Evolutionary conservation across 2,113 vertebrate genomes (phyloP).

Genomic region (Poeciliopsis prolifica): DNA sequence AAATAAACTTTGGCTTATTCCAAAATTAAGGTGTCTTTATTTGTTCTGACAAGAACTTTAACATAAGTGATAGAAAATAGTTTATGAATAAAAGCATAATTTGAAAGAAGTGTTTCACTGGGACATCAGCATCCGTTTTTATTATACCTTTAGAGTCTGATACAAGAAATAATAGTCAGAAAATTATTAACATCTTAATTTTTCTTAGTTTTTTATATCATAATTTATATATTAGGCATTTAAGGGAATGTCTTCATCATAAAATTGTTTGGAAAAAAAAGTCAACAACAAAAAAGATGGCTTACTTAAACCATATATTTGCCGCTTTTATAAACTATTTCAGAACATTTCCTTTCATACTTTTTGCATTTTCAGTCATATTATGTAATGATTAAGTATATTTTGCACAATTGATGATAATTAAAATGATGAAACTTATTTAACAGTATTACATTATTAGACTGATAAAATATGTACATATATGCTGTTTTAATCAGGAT

Average conservation of each 20-base stretch:
- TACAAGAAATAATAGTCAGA: too few relatives aligned
- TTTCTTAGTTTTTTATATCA: neutral
- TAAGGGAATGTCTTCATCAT: too few relatives aligned
- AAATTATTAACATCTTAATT: neutral
- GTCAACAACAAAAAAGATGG: neutral
- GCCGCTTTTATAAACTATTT: neutral
- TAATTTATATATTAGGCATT: neutral
- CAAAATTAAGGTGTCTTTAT: neutral
- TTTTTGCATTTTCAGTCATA: neutral
- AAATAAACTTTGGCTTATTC: slow-evolving; percentile 73
- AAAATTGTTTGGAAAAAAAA: neutral
- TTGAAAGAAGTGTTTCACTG: too few relatives aligned
- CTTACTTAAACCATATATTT: neutral
- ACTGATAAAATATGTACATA: neutral
- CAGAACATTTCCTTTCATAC: neutral
- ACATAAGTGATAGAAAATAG: neutral
- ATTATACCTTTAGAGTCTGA: neutral
- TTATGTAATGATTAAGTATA: neutral
- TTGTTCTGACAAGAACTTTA: neutral
- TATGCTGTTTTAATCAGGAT: neutral
- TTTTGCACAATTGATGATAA: neutral
- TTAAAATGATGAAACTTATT: neutral
- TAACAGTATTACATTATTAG: neutral
- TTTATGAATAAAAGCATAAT: neutral
- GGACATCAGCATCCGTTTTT: too few relatives aligned